Evolutionary conservation across 2,888 invertebrate genomes (phyloP), one percentile per base, ranked within the genome.

Genomic region (Rhamnusium bicolor): DNA sequence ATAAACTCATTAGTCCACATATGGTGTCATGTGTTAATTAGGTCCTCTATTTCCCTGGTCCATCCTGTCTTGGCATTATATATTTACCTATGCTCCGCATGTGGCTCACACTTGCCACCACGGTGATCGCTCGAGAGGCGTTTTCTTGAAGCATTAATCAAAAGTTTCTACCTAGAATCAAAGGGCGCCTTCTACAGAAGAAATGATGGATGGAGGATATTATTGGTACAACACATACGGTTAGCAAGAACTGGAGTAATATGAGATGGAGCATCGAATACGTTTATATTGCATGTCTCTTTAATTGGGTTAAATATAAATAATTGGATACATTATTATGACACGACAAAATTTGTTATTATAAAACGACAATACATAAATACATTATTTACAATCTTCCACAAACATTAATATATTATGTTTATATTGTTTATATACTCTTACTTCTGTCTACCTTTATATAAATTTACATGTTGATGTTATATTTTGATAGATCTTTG

Each of bases 1-100:
- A 84, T 82, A 80, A 81, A 81, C 78, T 81, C 82, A 83, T 82
- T 82, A 83, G 77, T 77, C 67, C 79, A 79, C 83, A 84, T 81
- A 76, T 83, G 84, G 84, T 73, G 72, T 78, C 80, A 83, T 77
- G 81, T 84, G 83, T 82, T 82, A 83, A 84, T 84, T 83, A 82
- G 79, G 71, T 73, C 72, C 69, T 74, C 77, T 71, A 71, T 68
- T 77, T 72, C 71, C 75, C 75, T 62, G 71, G 71, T 72, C 74
- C 79, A 78, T 80, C 77, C 77, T 77, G 79, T 76, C 69, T 66
- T 21, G 47, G 62, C 29, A 51, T 29, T 61, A 16, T 58, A 40
- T 65, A 73, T 77, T 70, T 74, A 75, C 77, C 73, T 78, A 66
- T 61, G 71, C 40, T 47, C 71, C 66, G 74, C 81, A 81, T 81